phyloP scores from a whole-genome alignment of 2,113 vertebrate genomes.

The Alectura lathami region DNA sequence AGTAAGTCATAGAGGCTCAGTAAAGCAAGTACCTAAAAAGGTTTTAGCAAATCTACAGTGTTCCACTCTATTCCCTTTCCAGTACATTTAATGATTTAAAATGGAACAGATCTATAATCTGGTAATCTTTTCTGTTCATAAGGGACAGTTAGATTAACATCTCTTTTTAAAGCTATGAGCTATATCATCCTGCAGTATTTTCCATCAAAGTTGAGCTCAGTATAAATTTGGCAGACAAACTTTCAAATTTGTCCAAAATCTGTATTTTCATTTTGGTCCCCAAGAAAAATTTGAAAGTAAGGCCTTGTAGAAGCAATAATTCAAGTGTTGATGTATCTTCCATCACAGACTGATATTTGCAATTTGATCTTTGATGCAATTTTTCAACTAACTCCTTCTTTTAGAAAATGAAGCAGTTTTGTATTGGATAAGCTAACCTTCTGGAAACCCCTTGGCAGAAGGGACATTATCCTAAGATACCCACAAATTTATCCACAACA shows the following conservation, averaged over 20 bases:
- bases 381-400: neutral
- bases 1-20: neutral
- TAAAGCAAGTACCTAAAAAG: neutral
- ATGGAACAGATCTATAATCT: neutral
- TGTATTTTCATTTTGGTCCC: neutral
- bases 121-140: neutral
- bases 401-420: neutral
- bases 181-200: neutral
- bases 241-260: neutral
- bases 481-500: neutral
- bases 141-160: neutral
- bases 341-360: neutral
- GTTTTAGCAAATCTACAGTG: neutral
- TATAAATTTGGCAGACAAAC: neutral
- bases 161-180: neutral
- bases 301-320: neutral
- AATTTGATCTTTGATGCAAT: neutral
- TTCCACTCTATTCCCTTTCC: neutral
- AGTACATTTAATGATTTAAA: neutral
- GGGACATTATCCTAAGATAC: neutral
- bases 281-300: neutral
- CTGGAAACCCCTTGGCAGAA: neutral
- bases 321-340: neutral
- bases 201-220: neutral
- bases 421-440: neutral